Evolutionary conservation across 2,888 invertebrate species (phyloP).

Genomic region (Hirudinaria manillensis): DNA sequence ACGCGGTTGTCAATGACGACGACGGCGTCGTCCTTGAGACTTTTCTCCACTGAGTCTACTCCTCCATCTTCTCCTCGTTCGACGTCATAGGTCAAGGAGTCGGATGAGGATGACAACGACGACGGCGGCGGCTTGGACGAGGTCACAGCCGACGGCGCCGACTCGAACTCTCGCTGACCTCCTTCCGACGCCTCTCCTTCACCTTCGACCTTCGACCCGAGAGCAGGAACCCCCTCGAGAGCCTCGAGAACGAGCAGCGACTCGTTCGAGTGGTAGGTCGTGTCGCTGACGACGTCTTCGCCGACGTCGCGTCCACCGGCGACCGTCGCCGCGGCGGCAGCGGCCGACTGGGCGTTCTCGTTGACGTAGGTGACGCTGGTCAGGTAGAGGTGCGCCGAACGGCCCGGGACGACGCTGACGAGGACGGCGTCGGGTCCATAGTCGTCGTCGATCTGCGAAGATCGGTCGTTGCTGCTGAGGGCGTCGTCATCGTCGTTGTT

Average conservation of each 20-base stretch:
- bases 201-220: background rate
- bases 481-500: background rate
- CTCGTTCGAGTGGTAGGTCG: slow-evolving; percentile 5
- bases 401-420: slow-evolving; percentile 12
- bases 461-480: slow-evolving; percentile 9
- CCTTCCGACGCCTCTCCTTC: background rate
- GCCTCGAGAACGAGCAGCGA: background rate
- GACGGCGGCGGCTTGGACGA: background rate
- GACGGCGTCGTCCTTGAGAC: background rate
- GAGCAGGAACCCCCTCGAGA: background rate
- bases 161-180: no score
- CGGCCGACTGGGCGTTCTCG: background rate
- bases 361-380: background rate
- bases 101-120: slow-evolving; percentile 6
- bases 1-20: background rate
- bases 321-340: background rate
- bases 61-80: background rate
- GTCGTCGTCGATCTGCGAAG: background rate
- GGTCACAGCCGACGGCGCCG: background rate
- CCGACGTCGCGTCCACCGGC: background rate
- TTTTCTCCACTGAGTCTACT: background rate
- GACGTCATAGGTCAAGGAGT: background rate
- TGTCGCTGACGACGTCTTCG: slow-evolving; percentile 2
- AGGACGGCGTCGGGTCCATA: background rate
- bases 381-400: background rate